Evolutionary conservation across 1,140 invertebrate genomes (phyloP).

Genomic region (Centruroides sculpturatus): DNA sequence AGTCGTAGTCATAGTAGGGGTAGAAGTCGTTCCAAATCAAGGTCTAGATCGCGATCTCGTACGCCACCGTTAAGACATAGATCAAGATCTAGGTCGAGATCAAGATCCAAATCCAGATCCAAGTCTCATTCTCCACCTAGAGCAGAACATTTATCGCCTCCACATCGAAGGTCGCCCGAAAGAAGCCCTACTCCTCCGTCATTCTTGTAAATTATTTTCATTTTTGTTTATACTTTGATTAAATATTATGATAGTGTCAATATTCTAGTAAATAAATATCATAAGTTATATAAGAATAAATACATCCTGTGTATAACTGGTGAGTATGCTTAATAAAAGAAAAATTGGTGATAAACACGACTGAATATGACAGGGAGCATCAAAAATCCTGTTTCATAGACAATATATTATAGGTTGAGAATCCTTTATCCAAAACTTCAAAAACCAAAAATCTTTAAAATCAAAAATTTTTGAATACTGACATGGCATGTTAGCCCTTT

Average conservation of each 20-base stretch:
- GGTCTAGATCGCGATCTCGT: slow-evolving; percentile 25
- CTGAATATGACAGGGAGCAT: too few species aligned
- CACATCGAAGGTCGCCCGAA: slow-evolving; percentile 29
- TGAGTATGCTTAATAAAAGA: too few species aligned
- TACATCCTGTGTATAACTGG: too few species aligned
- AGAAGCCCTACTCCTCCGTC: slow-evolving; percentile 63
- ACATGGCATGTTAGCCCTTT: too few species aligned
- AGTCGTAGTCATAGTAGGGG: slow-evolving; percentile 5
- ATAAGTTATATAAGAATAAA: too few species aligned
- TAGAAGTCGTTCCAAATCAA: slow-evolving; percentile 19
- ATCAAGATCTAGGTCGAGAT: slow-evolving; percentile 18
- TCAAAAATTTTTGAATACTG: too few species aligned
- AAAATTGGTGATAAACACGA: too few species aligned
- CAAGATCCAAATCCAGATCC: neutral
- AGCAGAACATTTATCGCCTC: slow-evolving; percentile 13
- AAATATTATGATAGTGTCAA: neutral
- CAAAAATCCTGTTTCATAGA: too few species aligned
- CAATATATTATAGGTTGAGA: too few species aligned
- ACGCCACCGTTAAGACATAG: slow-evolving; percentile 17
- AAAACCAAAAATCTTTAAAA: too few species aligned
- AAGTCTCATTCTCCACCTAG: slow-evolving; percentile 17
- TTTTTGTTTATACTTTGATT: slow-evolving; percentile 3
- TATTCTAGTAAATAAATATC: too few species aligned
- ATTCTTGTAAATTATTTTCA: slow-evolving; percentile 44
- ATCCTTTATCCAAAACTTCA: too few species aligned